Conservation (phyloP, 1,140 invertebrate species). For the Fopius arisanus region DNA sequence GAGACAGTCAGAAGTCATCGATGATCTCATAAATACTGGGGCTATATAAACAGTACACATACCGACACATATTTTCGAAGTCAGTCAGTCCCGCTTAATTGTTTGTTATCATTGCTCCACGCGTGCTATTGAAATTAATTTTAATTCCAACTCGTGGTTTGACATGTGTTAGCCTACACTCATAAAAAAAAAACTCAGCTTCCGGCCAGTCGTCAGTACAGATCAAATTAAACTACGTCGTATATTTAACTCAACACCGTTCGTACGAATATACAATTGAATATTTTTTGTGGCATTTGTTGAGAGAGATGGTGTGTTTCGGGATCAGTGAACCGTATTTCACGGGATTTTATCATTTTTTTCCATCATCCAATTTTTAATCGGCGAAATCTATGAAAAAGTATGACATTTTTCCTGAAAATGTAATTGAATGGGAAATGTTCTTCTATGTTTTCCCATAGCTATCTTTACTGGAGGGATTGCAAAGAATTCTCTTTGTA, state of each 20-base stretch:
- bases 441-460: no score
- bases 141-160: constrained; percentile 53
- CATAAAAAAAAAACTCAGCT: constrained; percentile 57
- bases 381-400: no score
- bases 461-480: no score
- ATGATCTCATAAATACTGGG: constrained; percentile 64
- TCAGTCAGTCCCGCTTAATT: constrained; percentile 49
- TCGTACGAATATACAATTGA: neutral
- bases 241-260: neutral
- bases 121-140: constrained; percentile 66
- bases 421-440: no score
- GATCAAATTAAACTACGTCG: constrained; percentile 59
- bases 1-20: constrained; percentile 47
- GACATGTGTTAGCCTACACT: neutral
- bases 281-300: neutral
- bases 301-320: no score
- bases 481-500: no score
- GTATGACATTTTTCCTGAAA: no score
- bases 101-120: constrained; percentile 64
- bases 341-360: no score
- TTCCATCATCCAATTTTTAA: no score
- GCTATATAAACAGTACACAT: neutral
- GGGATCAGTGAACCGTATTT: no score
- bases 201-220: constrained; percentile 53
- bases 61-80: neutral